Base-by-base conservation (phyloP, 2,113 vertebrate genomes). In the Zeus faber region DNA sequence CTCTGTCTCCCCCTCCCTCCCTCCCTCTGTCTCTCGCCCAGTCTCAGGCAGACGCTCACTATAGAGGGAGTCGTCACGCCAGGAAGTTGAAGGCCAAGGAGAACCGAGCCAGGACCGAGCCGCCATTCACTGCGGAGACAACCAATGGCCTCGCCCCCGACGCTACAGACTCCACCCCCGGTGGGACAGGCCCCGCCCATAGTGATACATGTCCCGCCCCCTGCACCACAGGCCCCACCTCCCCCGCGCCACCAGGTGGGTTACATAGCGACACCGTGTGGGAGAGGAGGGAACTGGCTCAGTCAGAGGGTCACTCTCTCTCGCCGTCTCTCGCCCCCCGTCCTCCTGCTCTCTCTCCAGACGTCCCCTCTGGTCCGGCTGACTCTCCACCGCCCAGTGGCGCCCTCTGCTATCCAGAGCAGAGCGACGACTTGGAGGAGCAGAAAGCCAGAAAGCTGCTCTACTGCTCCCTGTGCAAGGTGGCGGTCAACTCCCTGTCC, bases 11-110 rank as follows among this genome's bases (percentile, higher is more conserved):
- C n/a, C n/a, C n/a, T 14, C 18, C 9, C 7, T 31, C 0, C 26
- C 3, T 49, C 1, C 53, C 7, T 27, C 6, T 14, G 14, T 59
- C 77, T 76, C 77, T n/a, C n/a, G n/a, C n/a, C n/a, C n/a, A n/a
- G n/a, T 72, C 74, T 54, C 96, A 98, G 90, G 96, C 97, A 50
- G 94, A 98, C 86, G 95, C 97, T 67, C 97, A 99, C 87, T 99
- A 95, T 92, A 95, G 93, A 93, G 97, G 97, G 87, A 95, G 94
- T 86, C 98, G 97, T 84, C 97, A 99, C 77, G 94, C 93, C 88
- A 98, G 98, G 93, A 99, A 98, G 92, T 88, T 99, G 83, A 99
- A 98, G 93, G 93, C 93, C 80, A 93, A 97, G 87, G 95, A 98
- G 89, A 92, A 91, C 83, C 97, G 95, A 90, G 89, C 90, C 76